Base-by-base conservation (phyloP, 92 coral and sea anemone species). In the Desmophyllum pertusum region DNA sequence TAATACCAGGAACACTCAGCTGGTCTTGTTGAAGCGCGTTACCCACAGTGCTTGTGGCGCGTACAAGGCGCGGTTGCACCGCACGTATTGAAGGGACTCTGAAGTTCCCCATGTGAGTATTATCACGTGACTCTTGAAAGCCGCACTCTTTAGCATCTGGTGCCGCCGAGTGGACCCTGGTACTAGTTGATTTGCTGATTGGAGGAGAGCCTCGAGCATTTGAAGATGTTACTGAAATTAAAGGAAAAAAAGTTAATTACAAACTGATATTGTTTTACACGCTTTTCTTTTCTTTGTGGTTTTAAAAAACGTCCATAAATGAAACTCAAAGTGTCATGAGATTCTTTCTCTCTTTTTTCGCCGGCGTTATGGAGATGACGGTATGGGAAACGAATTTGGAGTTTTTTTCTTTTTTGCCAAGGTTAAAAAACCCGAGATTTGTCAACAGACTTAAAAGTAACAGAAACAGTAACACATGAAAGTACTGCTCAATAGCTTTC, bases 141-240 rank as follows among this genome's bases (percentile, higher is more conserved):
- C 70, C 70, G 45, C 18, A n/a, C 2, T 25, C 30, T 82, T 82
- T 71, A 30, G 27, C 23, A 39, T 53, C 70, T 17, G 45, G 61
- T 29, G 11, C 40, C 4, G 30, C 18, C 5, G 79, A 30, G 43
- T 18, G 33, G 9, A 40, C 79, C 7, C 30, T 57, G 27, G 71
- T 59, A 35, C 59, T 38, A 17, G 76, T 51, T 15, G 72, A 18
- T 23, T 59, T 59, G 35, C 0, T 21, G 21, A 53, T 61, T 10
- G 59, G 72, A 57, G 59, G 72, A 57, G 86, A 39, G 38, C 79
- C 61, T 38, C 70, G 86, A 18, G 79, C 40, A 70, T 29, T 45
- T 23, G 62, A 79, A 31, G 69, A 70, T 29, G 86, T 19, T 21
- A 31, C 86, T 82, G 62, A 55, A 52, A 68, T 35, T 37, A 67